Evolutionary conservation across 1,140 invertebrate genomes (phyloP), one percentile per base, ranked within the genome.

Genomic region (Drosophila sturtevanti): DNA sequence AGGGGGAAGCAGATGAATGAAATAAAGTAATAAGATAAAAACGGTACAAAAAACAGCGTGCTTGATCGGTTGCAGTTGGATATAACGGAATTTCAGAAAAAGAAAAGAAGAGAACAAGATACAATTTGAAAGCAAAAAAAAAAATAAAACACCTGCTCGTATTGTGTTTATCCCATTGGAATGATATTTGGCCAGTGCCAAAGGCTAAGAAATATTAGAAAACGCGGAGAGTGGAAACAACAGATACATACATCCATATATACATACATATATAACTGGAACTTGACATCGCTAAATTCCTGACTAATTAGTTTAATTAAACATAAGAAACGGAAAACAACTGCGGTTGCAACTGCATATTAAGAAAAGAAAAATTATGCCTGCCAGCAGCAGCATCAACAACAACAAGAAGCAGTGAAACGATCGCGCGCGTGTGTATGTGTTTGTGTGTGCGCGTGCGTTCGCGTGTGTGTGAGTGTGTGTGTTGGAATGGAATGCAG

Each of bases 401-500:
- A 63, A 48, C 66, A 69, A 61, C 55, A 35, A 69, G 21, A 63
- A 27, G 18, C 61, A 68, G 65, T 67, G 62, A 69, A 74, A 51
- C 51, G 70, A 77, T 77, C 75, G 73, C 62, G 61, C 51, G 67
- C 14, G 52, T 51, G 18, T 71, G 75, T 71, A 71, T 66, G 75
- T 31, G 76, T 61, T 76, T 77, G 71, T 79, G 72, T 51, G 62
- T 71, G 63, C 54, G 56, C 54, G 61, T 34, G 60, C 48, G 22
- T 31, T 38, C 41, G 51, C 38, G 48, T 63, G 59, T 66, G 72
- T 70, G 72, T 56, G 61, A 59, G 70, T 79, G 78, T 74, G 51
- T 89, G 84, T 68, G 76, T 64, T 71, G 84, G 84, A 89, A 89
- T 89, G 84, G 84, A 89, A 89, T 89, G 84, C 84, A 89, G 82